Conservation (phyloP, 2,797 vertebrate species). For the Ibycter americanus region DNA sequence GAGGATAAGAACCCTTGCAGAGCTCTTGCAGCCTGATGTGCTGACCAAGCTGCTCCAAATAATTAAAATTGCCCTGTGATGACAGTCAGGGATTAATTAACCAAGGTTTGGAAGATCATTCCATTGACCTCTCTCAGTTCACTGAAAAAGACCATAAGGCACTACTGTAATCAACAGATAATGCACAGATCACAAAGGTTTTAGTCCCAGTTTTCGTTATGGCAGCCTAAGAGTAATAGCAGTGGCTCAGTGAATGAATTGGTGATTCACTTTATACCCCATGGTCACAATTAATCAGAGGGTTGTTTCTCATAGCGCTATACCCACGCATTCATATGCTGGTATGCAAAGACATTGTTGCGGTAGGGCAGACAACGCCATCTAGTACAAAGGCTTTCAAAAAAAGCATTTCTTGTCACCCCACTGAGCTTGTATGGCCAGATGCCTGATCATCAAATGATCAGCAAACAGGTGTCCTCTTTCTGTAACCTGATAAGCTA, state of each 20-base stretch:
- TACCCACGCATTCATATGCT: no score
- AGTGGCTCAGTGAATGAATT: background rate
- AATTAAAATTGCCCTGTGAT: background rate
- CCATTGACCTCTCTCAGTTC: background rate
- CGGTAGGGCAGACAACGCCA: no score
- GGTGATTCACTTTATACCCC: background rate
- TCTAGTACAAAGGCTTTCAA: background rate
- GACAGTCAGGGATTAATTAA: background rate
- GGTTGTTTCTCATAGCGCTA: background rate
- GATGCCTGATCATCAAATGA: fast-evolving
- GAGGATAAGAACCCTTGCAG: background rate
- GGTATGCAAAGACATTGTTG: background rate
- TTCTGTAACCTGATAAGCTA: background rate
- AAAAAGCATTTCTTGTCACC: background rate
- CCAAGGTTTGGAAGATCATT: background rate
- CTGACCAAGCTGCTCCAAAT: background rate
- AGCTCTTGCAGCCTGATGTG: background rate
- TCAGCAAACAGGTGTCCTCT: background rate
- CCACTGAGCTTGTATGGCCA: background rate
- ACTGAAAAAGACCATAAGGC: background rate
- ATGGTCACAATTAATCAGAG: background rate
- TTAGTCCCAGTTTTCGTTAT: background rate
- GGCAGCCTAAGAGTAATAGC: background rate
- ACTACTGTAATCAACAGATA: background rate
- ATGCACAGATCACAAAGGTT: background rate